These are phyloP conservation scores for Meloidogyne chitwoodi DNA, from an alignment of 1,140 invertebrate species.

Conservation along the genomic window DNA sequence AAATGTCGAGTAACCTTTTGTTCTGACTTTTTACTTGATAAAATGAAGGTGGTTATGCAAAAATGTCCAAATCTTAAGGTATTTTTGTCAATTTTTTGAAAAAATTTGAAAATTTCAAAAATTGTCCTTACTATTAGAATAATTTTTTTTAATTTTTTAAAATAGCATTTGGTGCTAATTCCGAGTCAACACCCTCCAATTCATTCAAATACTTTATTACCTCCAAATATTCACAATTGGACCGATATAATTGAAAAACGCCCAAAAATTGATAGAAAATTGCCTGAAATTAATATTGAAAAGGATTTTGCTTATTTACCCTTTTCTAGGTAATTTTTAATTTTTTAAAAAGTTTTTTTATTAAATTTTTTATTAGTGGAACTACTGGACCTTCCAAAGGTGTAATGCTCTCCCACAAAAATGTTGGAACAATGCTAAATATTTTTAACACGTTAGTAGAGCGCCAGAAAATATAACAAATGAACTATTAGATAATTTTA, in stretches of 20 bases:
- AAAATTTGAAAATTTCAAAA: neutral
- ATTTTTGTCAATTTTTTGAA: neutral
- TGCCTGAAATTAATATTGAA: constrained; percentile 21
- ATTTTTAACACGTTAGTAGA: constrained; percentile 22
- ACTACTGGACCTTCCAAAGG: constrained; percentile 43
- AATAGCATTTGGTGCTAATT: constrained; percentile 20
- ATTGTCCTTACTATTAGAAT: neutral
- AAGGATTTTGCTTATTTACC: constrained; percentile 31
- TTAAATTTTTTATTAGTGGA: constrained; percentile 17
- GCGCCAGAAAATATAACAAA: too few species aligned
- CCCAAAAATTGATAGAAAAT: neutral
- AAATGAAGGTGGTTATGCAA: constrained; percentile 61
- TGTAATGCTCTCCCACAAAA: constrained; percentile 35
- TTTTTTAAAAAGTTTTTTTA: neutral
- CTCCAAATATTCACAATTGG: constrained; percentile 5
- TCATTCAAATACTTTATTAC: neutral
- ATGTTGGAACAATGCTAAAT: constrained; percentile 32
- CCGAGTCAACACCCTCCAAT: constrained; percentile 3
- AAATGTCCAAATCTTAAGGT: constrained; percentile 34
- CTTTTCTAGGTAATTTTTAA: constrained; percentile 27
- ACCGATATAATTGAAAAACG: neutral
- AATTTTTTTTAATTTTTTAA: neutral
- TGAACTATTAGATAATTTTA: too few species aligned
- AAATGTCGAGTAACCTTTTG: constrained; percentile 70
- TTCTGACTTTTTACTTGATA: constrained; percentile 66